Evolutionary conservation across 2,888 invertebrate species (phyloP), one percentile per base, ranked within the genome.

Genomic region (Nemotelus nigrinus): DNA sequence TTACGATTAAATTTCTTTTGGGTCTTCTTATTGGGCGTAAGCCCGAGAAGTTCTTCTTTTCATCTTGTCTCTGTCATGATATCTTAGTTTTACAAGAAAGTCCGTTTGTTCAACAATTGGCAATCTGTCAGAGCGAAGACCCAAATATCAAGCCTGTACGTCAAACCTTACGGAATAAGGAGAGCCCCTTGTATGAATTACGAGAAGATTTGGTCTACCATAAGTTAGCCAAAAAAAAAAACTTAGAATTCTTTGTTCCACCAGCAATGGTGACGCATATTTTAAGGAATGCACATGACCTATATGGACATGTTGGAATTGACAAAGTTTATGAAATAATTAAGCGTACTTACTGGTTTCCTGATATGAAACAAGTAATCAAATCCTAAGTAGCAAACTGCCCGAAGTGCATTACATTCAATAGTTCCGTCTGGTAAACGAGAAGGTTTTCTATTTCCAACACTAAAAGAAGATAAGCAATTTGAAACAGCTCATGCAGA

Each of bases 291-390:
- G 76, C 60, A 48, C 84, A 83, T 79, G 82, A 84, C 63, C 58
- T 80, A 39, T 47, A 81, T 45, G 83, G 82, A 44, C 84, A 85
- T 80, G 75, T 83, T 57, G 84, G 83, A 2, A 55, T 81, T 5
- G 82, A 83, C 2, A 84, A 84, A 82, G 81, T 80, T 53, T 65
- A 79, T 64, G 80, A 82, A 50, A 67, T 79, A 50, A 68, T 80
- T 4, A 64, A 68, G 10, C 45, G 78, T 53, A 77, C 55, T 4
- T 85, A 84, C 80, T 85, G 84, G 82, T 84, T 85, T 78, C 83
- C 84, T 4, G 81, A 82, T 47, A 81, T 84, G 78, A 81, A 78
- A 57, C 10, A 10, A 8, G 41, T 39, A 6, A 50, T 76, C 5
- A 55, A 57, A 2, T 2, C 8, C 44, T 76, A 53, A 64, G 65